Evolutionary conservation across 2,888 invertebrate species (phyloP).

Genomic region (Norana najaformis): DNA sequence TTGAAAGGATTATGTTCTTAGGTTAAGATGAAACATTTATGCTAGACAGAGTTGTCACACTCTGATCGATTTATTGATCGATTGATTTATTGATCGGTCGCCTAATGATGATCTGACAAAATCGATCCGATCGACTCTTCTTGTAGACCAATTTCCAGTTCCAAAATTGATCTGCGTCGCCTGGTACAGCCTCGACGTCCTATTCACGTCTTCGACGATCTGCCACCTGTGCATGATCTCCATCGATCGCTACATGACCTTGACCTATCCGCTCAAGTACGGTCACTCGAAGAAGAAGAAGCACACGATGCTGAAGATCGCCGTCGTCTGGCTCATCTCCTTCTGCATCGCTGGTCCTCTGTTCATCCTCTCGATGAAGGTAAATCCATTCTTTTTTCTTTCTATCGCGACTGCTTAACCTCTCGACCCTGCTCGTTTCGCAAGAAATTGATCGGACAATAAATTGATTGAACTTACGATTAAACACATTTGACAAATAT

Average conservation of each 20-base stretch:
- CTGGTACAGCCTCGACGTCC: conserved; percentile 50
- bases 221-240: conserved; percentile 49
- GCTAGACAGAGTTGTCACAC: too few species aligned
- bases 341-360: conserved; percentile 49
- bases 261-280: conserved; percentile 47
- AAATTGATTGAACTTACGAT: too few species aligned
- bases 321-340: conserved; percentile 48
- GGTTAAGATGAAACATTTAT: too few species aligned
- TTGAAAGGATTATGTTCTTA: too few species aligned
- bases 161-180: conserved; percentile 47
- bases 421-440: too few species aligned
- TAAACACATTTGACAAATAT: too few species aligned
- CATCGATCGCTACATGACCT: conserved; percentile 48
- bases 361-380: conserved; percentile 45
- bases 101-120: neutral
- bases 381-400: too few species aligned
- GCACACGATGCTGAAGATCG: conserved; percentile 46
- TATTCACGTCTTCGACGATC: conserved; percentile 50
- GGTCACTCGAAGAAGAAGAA: conserved; percentile 44
- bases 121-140: neutral
- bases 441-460: too few species aligned
- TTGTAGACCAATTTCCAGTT: conserved; percentile 41
- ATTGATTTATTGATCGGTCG: neutral
- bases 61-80: neutral
- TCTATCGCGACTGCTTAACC: too few species aligned